Evolutionary conservation across 2,888 invertebrate species (phyloP).

Genomic region (Drosophila pseudotakahashii): DNA sequence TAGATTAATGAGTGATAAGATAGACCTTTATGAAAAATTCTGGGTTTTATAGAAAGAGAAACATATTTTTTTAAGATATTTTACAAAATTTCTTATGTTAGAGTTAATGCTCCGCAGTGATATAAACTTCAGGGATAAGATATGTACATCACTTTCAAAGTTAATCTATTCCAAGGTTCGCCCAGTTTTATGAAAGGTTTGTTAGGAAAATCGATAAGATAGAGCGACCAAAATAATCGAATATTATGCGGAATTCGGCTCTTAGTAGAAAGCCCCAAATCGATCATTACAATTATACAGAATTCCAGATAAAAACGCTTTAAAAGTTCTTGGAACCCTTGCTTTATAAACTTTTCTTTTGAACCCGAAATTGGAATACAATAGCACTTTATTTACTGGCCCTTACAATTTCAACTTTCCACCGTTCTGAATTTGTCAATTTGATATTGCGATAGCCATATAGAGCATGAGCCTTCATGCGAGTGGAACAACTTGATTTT

Average conservation of each 20-base stretch:
- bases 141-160: constrained; percentile 2
- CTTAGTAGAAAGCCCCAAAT: neutral
- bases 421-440: neutral
- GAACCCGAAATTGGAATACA: neutral
- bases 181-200: neutral
- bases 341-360: neutral
- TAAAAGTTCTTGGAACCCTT: constrained; percentile 9
- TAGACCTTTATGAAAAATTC: neutral
- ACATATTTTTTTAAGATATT: neutral
- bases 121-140: neutral
- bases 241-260: constrained; percentile 1
- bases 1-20: constrained; percentile 1
- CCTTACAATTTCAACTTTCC: neutral
- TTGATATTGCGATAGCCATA: neutral
- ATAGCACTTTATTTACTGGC: neutral
- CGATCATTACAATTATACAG: neutral
- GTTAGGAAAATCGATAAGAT: constrained; percentile 4
- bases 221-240: neutral
- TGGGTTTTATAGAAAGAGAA: neutral
- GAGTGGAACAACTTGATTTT: constrained; percentile 26
- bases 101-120: no score
- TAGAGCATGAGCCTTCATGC: neutral
- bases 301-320: constrained; percentile 6
- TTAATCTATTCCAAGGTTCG: neutral
- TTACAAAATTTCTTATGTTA: no score